Percentiles rank a stretch among this genome's conserved stretches.
Evolutionary conservation across 2,797 vertebrate genomes (phyloP).

Genomic region (Avahi laniger): DNA sequence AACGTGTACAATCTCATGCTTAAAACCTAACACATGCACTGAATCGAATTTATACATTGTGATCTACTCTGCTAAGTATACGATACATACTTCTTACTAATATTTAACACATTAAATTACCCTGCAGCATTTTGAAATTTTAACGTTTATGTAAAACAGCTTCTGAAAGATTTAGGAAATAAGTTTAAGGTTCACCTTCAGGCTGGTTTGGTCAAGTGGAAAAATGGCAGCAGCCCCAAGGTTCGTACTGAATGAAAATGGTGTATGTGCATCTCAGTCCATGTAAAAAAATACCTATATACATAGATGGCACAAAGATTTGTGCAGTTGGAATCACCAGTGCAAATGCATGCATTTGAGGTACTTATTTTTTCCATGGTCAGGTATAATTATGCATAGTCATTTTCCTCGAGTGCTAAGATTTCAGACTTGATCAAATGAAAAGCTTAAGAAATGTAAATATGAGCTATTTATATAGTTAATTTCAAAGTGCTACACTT

Average conservation of each 20-base stretch:
- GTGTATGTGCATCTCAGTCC: constrained; percentile 23
- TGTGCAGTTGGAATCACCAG: constrained; percentile 80
- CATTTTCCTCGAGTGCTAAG: constrained; percentile 63
- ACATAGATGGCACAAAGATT: constrained; percentile 78
- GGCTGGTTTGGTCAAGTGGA: constrained; percentile 69
- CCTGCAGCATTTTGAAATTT: constrained; percentile 70
- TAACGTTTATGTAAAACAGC: constrained; percentile 67
- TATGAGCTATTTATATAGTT: constrained; percentile 57
- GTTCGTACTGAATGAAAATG: constrained; percentile 42
- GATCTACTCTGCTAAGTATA: constrained; percentile 73
- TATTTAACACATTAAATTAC: constrained; percentile 66
- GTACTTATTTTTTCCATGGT: constrained; percentile 80
- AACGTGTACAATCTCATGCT: constrained; percentile 82
- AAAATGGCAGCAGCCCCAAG: constrained; percentile 75
- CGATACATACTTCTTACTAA: constrained; percentile 66
- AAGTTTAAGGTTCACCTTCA: constrained; percentile 57
- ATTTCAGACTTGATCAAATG: constrained; percentile 69
- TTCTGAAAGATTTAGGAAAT: constrained; percentile 32
- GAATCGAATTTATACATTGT: constrained; percentile 73
- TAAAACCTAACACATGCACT: constrained; percentile 82
- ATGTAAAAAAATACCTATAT: constrained; percentile 74
- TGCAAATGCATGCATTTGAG: constrained; percentile 85
- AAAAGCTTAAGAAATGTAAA: constrained; percentile 58
- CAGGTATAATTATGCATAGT: constrained; percentile 78
- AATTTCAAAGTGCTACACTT: constrained; percentile 66